Base-by-base conservation (phyloP, 1,140 invertebrate genomes). In the Anoplophora glabripennis region DNA sequence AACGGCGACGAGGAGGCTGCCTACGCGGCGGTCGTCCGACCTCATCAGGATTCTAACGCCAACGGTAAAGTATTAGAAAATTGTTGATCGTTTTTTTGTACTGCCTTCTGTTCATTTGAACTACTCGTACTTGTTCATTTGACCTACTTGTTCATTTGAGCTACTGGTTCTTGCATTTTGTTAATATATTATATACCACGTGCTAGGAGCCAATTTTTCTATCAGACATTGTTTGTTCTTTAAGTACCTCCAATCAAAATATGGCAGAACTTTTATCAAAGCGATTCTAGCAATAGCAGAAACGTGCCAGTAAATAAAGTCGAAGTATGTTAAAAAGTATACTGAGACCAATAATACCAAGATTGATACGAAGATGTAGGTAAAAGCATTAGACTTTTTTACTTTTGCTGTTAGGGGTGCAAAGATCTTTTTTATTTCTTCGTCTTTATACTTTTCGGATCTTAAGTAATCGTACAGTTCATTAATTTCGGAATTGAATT, bases 1-100 rank as follows among this genome's bases (percentile, higher is more conserved):
- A 95, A 96, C 78, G 93, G 90, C 0, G 92, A 95, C 67, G 91
- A 95, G 69, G 93, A 95, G 74, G 89, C 93, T 66, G 79, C 86
- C 65, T 94, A 86, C 77, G 89, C 89, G 14, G 86, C 89, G 14
- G 88, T 90, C 15, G 79, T 84, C 59, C 76, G 86, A 34, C 82
- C 80, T 8, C 56, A 53, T 35, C 57, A 63, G 44, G 38, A 56
- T 21, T 53, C 40, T 57, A 46, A 61, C 54, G 34, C 61, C 11
- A 65, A 65, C 41, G 66, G 59, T 61, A 49, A 33, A 28, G 34
- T n/a, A n/a, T 48, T n/a, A n/a, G n/a, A n/a, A 28, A 28, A 28
- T 28, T 2, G 5, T 28, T 28, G 5, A 28, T n/a, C n/a, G n/a
- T n/a, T n/a, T n/a, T 28, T 28, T 28, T 3, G 21, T 3, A 28